Evolutionary conservation across 2,113 vertebrate species (phyloP), one percentile per base, ranked within the genome.

Genomic region (Recurvirostra avosetta): DNA sequence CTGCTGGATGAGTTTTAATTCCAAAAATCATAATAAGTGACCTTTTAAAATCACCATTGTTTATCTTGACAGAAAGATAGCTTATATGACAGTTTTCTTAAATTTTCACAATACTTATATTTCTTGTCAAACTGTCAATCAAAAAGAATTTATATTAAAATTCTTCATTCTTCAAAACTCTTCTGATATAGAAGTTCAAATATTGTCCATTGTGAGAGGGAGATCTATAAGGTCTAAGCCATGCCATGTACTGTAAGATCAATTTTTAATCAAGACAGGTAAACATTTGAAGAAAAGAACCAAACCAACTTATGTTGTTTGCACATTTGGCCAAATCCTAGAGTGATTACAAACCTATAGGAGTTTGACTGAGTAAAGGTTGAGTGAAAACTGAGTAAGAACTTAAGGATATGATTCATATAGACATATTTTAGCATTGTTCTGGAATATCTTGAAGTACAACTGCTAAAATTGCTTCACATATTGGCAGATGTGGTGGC

Each of bases 1-100:
- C 77, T 96, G 82, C 82, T 95, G 91, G 96, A 96, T 97, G 96
- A 96, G 58, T 91, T 98, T 97, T 97, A 97, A 97, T 96, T 98
- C 77, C 26, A 97, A 97, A 98, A 97, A 93, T 97, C 94, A 71
- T 77, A 96, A 73, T 70, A 97, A 98, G 85, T 97, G 74, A 98
- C 88, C 92, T 97, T 98, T 88, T 94, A 95, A 97, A 98, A 98
- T 97, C 84, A 91, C 53, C 9, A 30, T 92, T 97, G 71, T 97
- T 98, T 98, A 71, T 96, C 68, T 94, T 96, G 88, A 79, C 87
- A 96, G 88, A 90, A 96, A 91, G 38, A 78, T 83, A 95, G 86
- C 45, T 92, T 76, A 72, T 94, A 82, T 94, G 89, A 96, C 87
- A 95, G 59, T 94, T 92, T 87, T 87, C 72, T 95, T 75, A 90